Base-by-base conservation (phyloP, 2,888 invertebrate genomes). In the Heterodera filipjevi region DNA sequence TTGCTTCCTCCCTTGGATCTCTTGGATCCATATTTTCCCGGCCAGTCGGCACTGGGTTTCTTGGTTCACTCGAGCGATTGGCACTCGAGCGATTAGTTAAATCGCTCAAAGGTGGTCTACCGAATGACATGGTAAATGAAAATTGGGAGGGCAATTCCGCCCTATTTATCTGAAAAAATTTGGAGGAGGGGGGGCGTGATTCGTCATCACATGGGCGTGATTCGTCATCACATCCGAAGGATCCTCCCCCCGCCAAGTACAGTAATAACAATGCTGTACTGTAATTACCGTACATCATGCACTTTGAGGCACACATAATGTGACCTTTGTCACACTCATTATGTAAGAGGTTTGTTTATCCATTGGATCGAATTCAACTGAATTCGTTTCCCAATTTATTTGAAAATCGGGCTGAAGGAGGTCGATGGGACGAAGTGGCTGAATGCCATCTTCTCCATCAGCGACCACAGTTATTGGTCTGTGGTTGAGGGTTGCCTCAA, bases 401-500 rank as follows among this genome's bases (percentile, higher is more conserved):
- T 49, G 46, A 3, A 33, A 12, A 14, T 33, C 49, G 1, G 30
- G 71, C 12, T 59, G 59, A 27, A 59, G 59, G 16, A 78, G 78
- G 71, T 78, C 78, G n/a, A 27, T 19, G 10, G 78, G 78, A 3
- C 77, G 2, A 8, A 78, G 53, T 3, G 66, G 49, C 12, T n/a
- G 44, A 2, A 33, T 1, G 6, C n/a, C 76, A 71, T 71, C 71
- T 16, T 3, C 32, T 8, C 30, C 71, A 3, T 35, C 71, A 3
- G 71, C 14, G 3, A 71, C 35, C 5, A 5, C 19, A 19, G 71
- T 49, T 1, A 79, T 70, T 2, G 78, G 79, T 1, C 79, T 79
- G 19, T 14, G 33, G 66, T 79, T 79, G 53, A 79, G 33, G 0
- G 59, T 53, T 16, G 79, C 79, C 32, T 80, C 79, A 16, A 78